Evolutionary conservation across 2,797 vertebrate species (phyloP).

Genomic region (Pangasius larnaudii): DNA sequence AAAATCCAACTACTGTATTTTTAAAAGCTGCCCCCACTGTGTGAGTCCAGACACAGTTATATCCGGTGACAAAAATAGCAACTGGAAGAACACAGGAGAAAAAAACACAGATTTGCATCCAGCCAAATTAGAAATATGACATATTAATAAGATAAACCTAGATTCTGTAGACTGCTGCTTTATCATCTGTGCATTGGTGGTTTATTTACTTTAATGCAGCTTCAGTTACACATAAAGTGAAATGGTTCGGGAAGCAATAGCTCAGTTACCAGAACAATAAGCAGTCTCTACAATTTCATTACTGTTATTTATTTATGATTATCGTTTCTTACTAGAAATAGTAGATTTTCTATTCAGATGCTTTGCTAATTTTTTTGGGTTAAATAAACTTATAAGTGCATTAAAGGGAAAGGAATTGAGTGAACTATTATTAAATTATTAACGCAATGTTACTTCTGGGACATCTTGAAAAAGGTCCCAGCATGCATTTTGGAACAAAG

Average conservation of each 20-base stretch:
- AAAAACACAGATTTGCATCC: neutral
- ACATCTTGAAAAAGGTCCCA: neutral
- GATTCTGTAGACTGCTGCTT: neutral
- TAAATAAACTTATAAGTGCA: neutral
- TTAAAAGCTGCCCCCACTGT: neutral
- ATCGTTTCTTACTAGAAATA: neutral
- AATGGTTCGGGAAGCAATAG: neutral
- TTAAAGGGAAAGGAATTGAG: neutral
- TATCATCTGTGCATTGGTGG: neutral
- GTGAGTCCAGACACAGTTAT: neutral
- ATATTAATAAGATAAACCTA: neutral
- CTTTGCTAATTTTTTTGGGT: neutral
- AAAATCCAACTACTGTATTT: neutral
- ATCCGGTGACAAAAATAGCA: neutral
- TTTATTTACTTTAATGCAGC: neutral
- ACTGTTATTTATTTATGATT: neutral
- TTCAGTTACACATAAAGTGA: neutral
- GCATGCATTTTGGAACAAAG: neutral
- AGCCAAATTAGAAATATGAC: neutral
- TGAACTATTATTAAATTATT: neutral
- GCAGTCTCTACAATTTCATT: neutral
- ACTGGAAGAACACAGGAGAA: neutral
- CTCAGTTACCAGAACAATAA: neutral
- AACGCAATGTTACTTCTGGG: too few relatives aligned
- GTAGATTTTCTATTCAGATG: too few relatives aligned